Evolutionary conservation across 2,888 invertebrate genomes (phyloP).

Genomic region (Polietes domitor): DNA sequence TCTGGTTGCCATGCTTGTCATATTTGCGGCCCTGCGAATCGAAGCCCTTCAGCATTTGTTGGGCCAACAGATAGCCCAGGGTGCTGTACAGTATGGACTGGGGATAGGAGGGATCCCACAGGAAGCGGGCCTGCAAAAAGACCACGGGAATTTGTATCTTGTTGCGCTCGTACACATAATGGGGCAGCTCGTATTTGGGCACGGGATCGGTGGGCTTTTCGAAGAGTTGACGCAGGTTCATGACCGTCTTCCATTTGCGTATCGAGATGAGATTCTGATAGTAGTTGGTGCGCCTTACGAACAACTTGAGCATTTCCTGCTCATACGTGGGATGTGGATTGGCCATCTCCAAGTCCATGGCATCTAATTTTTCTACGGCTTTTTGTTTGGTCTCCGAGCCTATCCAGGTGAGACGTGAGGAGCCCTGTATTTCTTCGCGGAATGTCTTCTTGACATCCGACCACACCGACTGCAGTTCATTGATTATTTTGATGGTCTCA

Average conservation of each 20-base stretch:
- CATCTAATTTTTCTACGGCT: conserved; percentile 73
- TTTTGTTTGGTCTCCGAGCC: conserved; percentile 73
- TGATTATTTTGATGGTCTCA: conserved; percentile 75
- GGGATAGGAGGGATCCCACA: conserved; percentile 77
- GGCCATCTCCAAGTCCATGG: conserved; percentile 72
- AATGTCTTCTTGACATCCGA: conserved; percentile 75
- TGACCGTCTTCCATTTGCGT: conserved; percentile 73
- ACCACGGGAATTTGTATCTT: conserved; percentile 75
- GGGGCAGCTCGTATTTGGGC: conserved; percentile 70
- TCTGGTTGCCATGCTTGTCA: conserved; percentile 74
- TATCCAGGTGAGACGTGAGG: conserved; percentile 73
- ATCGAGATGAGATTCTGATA: conserved; percentile 73
- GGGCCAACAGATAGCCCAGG: conserved; percentile 75
- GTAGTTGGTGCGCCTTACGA: conserved; percentile 70
- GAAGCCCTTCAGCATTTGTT: conserved; percentile 77
- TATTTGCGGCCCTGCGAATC: conserved; percentile 75
- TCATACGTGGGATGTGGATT: conserved; percentile 69
- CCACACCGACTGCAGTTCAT: conserved; percentile 77
- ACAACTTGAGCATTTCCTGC: conserved; percentile 70
- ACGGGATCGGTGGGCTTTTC: conserved; percentile 71
- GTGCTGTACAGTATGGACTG: conserved; percentile 75
- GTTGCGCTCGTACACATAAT: conserved; percentile 73
- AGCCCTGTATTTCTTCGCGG: conserved; percentile 73
- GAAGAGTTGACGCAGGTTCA: conserved; percentile 69
- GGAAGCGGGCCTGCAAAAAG: conserved; percentile 76